Evolutionary conservation across 2,113 vertebrate genomes (phyloP).

Genomic region (Alexandromys fortis): DNA sequence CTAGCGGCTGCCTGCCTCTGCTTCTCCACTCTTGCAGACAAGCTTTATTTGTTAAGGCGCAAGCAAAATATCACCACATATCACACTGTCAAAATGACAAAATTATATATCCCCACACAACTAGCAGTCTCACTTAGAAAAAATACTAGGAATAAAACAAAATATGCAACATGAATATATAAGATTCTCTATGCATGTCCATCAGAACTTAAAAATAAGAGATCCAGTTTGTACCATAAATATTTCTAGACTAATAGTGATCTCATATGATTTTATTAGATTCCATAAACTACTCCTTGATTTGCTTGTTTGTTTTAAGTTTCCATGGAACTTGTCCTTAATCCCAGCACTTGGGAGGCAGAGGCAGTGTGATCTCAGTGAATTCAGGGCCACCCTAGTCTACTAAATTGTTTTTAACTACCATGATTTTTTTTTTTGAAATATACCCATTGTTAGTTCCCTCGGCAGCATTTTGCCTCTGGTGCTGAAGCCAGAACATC

Average conservation of each 20-base stretch:
- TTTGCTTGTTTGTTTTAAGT: neutral
- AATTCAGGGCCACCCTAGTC: no score
- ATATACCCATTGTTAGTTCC: neutral
- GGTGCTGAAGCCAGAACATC: neutral
- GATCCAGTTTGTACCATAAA: neutral
- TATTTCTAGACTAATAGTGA: conserved; percentile 1
- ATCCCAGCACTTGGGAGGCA: no score
- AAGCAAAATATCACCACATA: no score
- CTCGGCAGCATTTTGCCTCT: neutral
- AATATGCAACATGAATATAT: neutral
- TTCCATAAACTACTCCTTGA: neutral
- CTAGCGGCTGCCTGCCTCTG: no score
- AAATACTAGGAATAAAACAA: neutral
- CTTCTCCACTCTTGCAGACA: no score
- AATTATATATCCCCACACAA: neutral
- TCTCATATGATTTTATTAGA: neutral
- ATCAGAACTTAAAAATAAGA: conserved; percentile 14
- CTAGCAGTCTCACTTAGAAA: neutral
- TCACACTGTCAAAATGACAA: neutral
- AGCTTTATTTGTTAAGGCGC: no score
- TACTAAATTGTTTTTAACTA: neutral
- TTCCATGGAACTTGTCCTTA: neutral
- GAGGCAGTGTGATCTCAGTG: no score
- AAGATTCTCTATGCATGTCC: neutral
- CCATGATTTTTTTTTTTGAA: neutral